Evolutionary conservation across 2,888 invertebrate species (phyloP).

Genomic region (Drosophila emarginata): DNA sequence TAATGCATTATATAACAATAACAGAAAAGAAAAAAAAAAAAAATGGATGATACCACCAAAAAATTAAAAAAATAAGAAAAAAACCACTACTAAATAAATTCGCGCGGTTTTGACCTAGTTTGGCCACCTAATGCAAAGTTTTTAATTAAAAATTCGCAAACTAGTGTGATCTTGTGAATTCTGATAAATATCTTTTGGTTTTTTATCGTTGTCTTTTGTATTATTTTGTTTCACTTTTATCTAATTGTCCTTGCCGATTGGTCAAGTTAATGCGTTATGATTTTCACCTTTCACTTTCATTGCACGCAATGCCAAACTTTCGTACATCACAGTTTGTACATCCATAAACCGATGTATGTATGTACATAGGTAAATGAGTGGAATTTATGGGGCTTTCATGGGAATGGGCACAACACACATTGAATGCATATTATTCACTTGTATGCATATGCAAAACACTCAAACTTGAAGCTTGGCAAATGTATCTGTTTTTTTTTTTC

Average conservation of each 20-base stretch:
- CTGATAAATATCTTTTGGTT: not conserved
- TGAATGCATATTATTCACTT: slow-evolving; percentile 6
- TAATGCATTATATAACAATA: slow-evolving; percentile 5
- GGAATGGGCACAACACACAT: not conserved
- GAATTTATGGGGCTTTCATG: not conserved
- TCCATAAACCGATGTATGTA: not conserved
- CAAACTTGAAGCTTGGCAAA: not conserved
- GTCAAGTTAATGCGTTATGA: not conserved
- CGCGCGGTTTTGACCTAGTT: slow-evolving; percentile 59
- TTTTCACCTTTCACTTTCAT: slow-evolving; percentile 15
- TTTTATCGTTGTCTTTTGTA: not conserved
- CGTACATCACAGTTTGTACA: not conserved
- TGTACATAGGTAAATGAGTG: not conserved
- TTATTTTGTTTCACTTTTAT: not conserved
- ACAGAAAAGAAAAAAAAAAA: not conserved
- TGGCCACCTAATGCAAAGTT: slow-evolving; percentile 31
- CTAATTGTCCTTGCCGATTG: not conserved
- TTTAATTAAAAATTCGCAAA: slow-evolving; percentile 40
- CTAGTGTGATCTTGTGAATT: slow-evolving; percentile 8
- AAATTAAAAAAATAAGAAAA: not conserved
- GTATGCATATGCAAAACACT: slow-evolving; percentile 9
- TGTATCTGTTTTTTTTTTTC: not conserved
- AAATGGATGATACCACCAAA: not conserved
- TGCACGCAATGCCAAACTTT: slow-evolving; percentile 1
- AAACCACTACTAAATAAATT: slow-evolving; percentile 28